Evolutionary conservation across 30 jellyfish, hydroid and myxozoan species (phyloP).

Genomic region (Hydra vulgaris): DNA sequence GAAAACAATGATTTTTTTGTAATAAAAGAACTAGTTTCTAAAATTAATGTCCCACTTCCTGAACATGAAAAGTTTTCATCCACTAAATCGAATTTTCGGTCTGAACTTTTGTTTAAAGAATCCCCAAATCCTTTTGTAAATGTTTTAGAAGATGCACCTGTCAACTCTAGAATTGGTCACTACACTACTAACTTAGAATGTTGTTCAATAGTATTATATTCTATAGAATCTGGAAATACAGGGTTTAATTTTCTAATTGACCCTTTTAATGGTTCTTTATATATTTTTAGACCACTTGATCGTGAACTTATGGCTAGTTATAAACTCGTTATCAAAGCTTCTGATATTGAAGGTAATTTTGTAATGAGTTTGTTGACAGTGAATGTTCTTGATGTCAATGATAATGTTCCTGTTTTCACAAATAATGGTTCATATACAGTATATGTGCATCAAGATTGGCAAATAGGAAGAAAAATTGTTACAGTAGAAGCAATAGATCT

Average conservation of each 20-base stretch:
- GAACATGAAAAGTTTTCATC: neutral
- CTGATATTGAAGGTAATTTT: neutral
- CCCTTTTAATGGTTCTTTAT: constrained; percentile 25
- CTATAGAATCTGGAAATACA: constrained; percentile 62
- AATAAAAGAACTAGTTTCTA: constrained; percentile 1
- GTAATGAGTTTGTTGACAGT: constrained; percentile 36
- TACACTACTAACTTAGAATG: constrained; percentile 8
- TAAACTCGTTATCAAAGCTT: constrained; percentile 13
- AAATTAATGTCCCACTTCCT: neutral
- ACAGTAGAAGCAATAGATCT: constrained; percentile 64
- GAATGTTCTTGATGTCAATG: constrained; percentile 51
- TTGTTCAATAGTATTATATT: constrained; percentile 13
- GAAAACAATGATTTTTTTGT: neutral
- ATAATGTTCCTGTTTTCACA: constrained; percentile 63
- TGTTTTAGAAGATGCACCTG: constrained; percentile 18
- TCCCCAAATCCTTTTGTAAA: neutral
- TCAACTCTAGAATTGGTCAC: neutral
- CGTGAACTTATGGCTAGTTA: constrained; percentile 1
- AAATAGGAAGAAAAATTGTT: constrained; percentile 26
- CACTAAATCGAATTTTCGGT: neutral
- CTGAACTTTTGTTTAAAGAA: neutral
- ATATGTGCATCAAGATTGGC: constrained; percentile 51
- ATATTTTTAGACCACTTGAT: constrained; percentile 5
- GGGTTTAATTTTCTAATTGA: constrained; percentile 34
- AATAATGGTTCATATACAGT: constrained; percentile 39